Evolutionary conservation across 2,888 invertebrate genomes (phyloP).

Genomic region (Bombylius major): DNA sequence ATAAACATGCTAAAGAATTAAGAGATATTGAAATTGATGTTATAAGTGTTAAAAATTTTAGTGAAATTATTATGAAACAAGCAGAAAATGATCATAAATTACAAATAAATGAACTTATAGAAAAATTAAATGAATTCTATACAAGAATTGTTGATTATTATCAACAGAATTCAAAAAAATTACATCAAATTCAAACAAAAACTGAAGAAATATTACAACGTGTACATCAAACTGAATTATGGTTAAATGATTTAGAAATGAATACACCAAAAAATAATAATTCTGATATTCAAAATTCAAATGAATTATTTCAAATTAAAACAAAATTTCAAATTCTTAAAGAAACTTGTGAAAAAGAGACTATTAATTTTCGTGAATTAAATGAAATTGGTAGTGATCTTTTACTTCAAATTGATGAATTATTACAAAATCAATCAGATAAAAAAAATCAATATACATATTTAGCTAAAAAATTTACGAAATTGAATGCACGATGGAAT

Average conservation of each 20-base stretch:
- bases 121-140: slow-evolving; percentile 28
- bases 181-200: slow-evolving; percentile 25
- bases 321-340: slow-evolving; percentile 56
- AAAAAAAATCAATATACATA: slow-evolving; percentile 39
- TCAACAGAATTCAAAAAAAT: slow-evolving; percentile 24
- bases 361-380: slow-evolving; percentile 51
- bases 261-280: slow-evolving; percentile 48
- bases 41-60: slow-evolving; percentile 34
- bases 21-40: slow-evolving; percentile 36
- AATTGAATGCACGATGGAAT: slow-evolving; percentile 59
- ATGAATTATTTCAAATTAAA: slow-evolving; percentile 58
- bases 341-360: slow-evolving; percentile 57
- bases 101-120: slow-evolving; percentile 24
- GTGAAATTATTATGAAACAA: slow-evolving; percentile 33
- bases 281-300: slow-evolving; percentile 47
- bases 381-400: slow-evolving; percentile 58
- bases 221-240: slow-evolving; percentile 38
- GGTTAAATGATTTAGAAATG: slow-evolving; percentile 50
- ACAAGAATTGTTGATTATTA: slow-evolving; percentile 26
- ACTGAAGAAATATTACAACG: slow-evolving; percentile 27
- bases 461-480: slow-evolving; percentile 52
- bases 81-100: slow-evolving; percentile 23
- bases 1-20: slow-evolving; percentile 26
- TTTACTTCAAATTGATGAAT: slow-evolving; percentile 44
- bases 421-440: slow-evolving; percentile 17